Evolutionary conservation across 2,113 vertebrate genomes (phyloP).

Genomic region (Thamnophis sirtalis): DNA sequence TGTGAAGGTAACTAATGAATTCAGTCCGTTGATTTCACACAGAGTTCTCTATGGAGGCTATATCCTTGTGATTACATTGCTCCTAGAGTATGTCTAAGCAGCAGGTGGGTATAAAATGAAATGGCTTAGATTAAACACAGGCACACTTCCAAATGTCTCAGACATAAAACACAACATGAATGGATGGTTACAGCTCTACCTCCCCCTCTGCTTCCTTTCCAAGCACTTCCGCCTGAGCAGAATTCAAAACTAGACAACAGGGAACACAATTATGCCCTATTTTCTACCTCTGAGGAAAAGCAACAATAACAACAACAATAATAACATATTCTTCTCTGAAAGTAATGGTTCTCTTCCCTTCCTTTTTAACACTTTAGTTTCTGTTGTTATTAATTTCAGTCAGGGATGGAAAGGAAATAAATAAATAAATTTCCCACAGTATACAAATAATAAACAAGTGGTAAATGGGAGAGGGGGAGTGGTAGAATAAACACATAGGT

Average conservation of each 20-base stretch:
- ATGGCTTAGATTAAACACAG: conserved; percentile 9
- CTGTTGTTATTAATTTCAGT: conserved; percentile 34
- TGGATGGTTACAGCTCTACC: not conserved
- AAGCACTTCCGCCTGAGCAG: conserved; percentile 32
- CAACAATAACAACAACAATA: not conserved
- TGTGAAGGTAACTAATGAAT: not conserved
- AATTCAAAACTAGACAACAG: conserved; percentile 45
- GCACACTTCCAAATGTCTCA: not conserved
- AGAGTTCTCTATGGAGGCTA: not conserved
- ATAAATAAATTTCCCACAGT: not conserved
- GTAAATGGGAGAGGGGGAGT: fast-evolving
- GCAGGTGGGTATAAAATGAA: conserved; percentile 5
- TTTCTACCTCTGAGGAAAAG: conserved; percentile 30
- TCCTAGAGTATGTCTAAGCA: not conserved
- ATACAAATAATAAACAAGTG: not conserved
- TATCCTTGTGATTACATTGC: not conserved
- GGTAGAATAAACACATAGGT: not conserved
- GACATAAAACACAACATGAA: conserved; percentile 32
- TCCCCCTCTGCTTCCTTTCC: not conserved
- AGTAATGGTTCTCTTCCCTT: conserved; percentile 21
- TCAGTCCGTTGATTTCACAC: not conserved
- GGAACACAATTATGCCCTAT: conserved; percentile 28
- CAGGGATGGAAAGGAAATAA: conserved; percentile 16
- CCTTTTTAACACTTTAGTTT: conserved; percentile 34
- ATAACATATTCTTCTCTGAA: not conserved